phyloP scores from a whole-genome alignment of 1,140 invertebrate genomes.

The Melanaphis sacchari region DNA sequence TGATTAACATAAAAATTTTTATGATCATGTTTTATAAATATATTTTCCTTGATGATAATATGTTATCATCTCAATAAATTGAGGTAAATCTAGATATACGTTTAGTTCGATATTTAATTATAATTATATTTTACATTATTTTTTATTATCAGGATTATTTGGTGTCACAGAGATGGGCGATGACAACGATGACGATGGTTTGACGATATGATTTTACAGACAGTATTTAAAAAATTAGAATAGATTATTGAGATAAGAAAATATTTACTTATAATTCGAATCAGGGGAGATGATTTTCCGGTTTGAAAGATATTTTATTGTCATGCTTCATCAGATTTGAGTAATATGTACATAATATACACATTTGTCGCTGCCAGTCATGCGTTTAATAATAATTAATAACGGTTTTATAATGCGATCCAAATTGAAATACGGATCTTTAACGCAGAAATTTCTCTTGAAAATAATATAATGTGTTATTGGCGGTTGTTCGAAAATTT shows the following conservation, averaged over 20 bases:
- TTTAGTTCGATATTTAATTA: not conserved
- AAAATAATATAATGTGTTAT: too few relatives aligned
- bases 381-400: not conserved
- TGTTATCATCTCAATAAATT: too few relatives aligned
- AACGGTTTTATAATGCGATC: not conserved
- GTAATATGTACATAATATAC: not conserved
- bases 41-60: too few relatives aligned
- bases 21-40: not conserved
- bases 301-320: not conserved
- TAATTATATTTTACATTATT: not conserved
- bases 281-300: not conserved
- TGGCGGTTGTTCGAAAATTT: not conserved
- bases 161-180: accelerated
- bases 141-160: not conserved
- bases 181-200: not conserved
- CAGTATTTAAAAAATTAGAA: not conserved
- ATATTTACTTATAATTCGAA: not conserved
- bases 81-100: not conserved
- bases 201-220: not conserved
- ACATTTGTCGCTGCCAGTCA: not conserved
- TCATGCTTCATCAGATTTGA: not conserved
- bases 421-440: not conserved
- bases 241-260: not conserved
- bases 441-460: too few relatives aligned
- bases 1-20: not conserved